phyloP scores from a whole-genome alignment of 2,113 vertebrate genomes.

The Gorsachius goisagi region DNA sequence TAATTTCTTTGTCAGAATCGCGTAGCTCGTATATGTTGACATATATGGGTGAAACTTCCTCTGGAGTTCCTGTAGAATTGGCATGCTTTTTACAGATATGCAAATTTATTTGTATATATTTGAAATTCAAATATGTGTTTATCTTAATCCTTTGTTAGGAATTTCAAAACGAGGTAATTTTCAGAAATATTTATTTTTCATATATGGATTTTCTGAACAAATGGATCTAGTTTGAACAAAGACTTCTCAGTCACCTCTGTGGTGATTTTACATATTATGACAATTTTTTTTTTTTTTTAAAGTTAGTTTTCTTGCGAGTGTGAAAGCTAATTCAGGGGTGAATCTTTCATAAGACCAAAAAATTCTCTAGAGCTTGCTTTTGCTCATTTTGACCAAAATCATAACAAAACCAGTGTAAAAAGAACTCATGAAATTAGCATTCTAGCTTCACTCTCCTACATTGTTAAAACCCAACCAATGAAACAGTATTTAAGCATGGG shows the following conservation, averaged over 20 bases:
- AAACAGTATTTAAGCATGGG: not conserved
- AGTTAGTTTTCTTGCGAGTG: not conserved
- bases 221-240: not conserved
- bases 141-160: not conserved
- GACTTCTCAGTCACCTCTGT: not conserved
- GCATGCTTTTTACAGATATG: not conserved
- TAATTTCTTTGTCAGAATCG: not conserved
- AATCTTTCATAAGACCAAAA: not conserved
- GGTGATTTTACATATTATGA: not conserved
- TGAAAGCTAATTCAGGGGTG: not conserved
- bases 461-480: not conserved
- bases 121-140: not conserved
- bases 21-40: not conserved
- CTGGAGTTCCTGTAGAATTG: not conserved
- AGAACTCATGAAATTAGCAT: not conserved
- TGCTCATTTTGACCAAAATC: not conserved
- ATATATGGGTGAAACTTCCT: not conserved
- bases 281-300: not conserved
- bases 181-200: not conserved
- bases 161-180: not conserved
- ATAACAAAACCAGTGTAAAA: not conserved
- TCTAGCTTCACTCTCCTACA: not conserved
- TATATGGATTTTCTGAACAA: not conserved
- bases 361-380: not conserved
- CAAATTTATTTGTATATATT: not conserved